phyloP scores from a whole-genome alignment of 2,797 vertebrate species.

The Diceros bicornis region DNA sequence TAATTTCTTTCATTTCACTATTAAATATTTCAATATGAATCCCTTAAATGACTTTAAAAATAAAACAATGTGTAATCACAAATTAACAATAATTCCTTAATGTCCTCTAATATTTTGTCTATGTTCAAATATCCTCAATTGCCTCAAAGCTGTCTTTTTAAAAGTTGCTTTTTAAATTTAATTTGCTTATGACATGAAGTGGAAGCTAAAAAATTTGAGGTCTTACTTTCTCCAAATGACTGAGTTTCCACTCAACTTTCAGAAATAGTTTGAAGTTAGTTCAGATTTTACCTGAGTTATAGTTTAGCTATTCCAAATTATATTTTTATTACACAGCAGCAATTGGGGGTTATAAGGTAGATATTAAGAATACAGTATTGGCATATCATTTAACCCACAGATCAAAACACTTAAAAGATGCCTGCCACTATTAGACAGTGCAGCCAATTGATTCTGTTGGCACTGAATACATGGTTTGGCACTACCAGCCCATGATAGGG shows the following conservation, averaged over 20 bases:
- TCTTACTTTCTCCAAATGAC: conserved; percentile 54
- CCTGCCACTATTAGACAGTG: background rate
- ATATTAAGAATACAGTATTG: conserved; percentile 66
- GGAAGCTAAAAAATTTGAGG: conserved; percentile 62
- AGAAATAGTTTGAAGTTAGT: conserved; percentile 74
- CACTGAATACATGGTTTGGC: conserved; percentile 44
- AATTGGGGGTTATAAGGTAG: conserved; percentile 64
- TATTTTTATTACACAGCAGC: conserved; percentile 68
- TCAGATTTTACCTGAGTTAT: conserved; percentile 69
- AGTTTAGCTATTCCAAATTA: conserved; percentile 69
- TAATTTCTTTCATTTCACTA: conserved; percentile 45
- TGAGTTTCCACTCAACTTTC: conserved; percentile 73
- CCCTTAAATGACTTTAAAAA: conserved; percentile 42
- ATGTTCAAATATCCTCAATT: conserved; percentile 53
- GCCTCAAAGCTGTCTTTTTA: conserved; percentile 52
- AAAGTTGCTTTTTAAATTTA: conserved; percentile 67
- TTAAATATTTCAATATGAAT: conserved; percentile 49
- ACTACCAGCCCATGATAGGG: background rate
- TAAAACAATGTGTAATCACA: conserved; percentile 48
- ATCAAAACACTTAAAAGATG: conserved; percentile 70
- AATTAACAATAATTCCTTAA: conserved; percentile 44
- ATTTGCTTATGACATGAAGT: conserved; percentile 63
- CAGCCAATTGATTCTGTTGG: conserved; percentile 53
- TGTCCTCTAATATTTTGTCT: conserved; percentile 6
- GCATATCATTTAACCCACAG: conserved; percentile 66